Evolutionary conservation across 2,797 vertebrate genomes (phyloP).

Genomic region (Geotrypetes seraphini): DNA sequence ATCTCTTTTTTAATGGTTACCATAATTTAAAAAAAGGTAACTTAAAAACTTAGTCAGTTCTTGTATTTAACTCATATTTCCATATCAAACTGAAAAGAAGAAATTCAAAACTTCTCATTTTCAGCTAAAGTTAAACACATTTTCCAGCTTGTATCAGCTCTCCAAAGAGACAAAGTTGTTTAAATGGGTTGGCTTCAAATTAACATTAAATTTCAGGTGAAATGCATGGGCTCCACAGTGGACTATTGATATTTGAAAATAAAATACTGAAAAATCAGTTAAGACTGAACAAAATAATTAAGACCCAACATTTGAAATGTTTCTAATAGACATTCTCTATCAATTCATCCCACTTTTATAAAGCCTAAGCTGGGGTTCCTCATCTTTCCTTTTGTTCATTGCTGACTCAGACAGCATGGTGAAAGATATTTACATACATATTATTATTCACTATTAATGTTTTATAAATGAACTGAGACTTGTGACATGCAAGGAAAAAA

Average conservation of each 20-base stretch:
- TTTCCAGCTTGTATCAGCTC: conserved; percentile 47
- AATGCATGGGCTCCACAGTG: conserved; percentile 70
- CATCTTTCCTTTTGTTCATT: conserved; percentile 70
- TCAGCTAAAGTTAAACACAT: conserved; percentile 58
- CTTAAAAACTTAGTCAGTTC: conserved; percentile 49
- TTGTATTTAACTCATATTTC: conserved; percentile 48
- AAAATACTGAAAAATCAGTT: conserved; percentile 58
- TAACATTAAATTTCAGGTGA: conserved; percentile 67
- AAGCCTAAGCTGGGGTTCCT: conserved; percentile 56
- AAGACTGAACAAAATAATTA: conserved; percentile 60
- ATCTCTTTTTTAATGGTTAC: conserved; percentile 44
- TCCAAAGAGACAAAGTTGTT: conserved; percentile 50
- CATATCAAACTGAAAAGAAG: conserved; percentile 41
- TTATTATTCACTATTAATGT: conserved; percentile 83
- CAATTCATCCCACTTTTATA: conserved; percentile 40
- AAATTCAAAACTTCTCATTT: conserved; percentile 50
- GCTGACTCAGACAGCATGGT: conserved; percentile 78
- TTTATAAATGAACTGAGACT: conserved; percentile 86
- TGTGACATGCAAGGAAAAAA: conserved; percentile 87
- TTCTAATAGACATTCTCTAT: conserved; percentile 59
- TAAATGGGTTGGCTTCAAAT: conserved; percentile 54
- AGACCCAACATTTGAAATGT: conserved; percentile 66
- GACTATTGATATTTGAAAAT: conserved; percentile 64
- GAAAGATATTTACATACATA: conserved; percentile 79
- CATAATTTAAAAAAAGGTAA: conserved; percentile 49